Percentiles rank a stretch among this genome's conserved stretches.
phyloP scores from a whole-genome alignment of 2,797 vertebrate genomes.

The Coendou prehensilis region DNA sequence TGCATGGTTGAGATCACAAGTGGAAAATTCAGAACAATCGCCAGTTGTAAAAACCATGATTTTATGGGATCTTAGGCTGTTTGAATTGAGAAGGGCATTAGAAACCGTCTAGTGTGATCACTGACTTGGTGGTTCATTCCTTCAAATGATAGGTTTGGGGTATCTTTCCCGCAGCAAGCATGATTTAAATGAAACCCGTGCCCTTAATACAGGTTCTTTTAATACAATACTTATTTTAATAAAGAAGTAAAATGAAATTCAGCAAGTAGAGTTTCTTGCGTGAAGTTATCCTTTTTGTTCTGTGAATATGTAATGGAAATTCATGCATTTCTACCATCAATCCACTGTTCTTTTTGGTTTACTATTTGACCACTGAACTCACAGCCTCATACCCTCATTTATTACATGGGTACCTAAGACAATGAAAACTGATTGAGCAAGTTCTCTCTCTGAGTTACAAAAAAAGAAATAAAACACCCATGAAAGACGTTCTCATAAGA shows the following conservation, averaged over 20 bases:
- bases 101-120: not conserved
- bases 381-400: not conserved
- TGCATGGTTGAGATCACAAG: not conserved
- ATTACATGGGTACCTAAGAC: not conserved
- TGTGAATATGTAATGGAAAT: not conserved
- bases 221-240: no score
- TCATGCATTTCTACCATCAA: not conserved
- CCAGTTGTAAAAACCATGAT: not conserved
- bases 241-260: not conserved
- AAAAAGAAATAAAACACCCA: not conserved
- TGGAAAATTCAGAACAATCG: not conserved
- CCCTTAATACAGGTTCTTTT: not conserved
- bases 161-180: not conserved
- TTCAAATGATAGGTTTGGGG: not conserved
- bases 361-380: not conserved
- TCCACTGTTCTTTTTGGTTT: not conserved
- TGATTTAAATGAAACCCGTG: not conserved
- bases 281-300: not conserved
- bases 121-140: not conserved
- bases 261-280: not conserved
- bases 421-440: not conserved
- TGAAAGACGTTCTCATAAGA: no score
- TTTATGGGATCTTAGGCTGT: not conserved
- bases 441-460: not conserved
- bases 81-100: not conserved